A percentile compares a stretch with the other conserved stretches of the same genome.
These are phyloP conservation scores for Phorcus lineatus DNA, from an alignment of 2,888 invertebrate species.

Conservation along the genomic window DNA sequence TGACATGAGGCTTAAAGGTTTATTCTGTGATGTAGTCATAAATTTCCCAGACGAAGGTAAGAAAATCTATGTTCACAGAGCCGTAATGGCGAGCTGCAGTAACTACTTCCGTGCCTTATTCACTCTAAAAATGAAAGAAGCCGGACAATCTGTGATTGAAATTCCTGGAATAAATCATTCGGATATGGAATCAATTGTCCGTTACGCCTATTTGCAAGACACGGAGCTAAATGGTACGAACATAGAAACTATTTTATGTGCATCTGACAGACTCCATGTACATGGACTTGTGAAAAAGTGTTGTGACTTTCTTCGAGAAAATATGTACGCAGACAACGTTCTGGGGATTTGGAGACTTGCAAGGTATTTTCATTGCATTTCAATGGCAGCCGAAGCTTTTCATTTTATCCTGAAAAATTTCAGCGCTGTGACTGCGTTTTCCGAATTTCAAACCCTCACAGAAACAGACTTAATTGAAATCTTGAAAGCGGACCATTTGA, in stretches of 20 bases:
- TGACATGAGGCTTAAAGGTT: slow-evolving; percentile 79
- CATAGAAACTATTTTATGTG: slow-evolving; percentile 83
- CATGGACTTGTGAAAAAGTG: slow-evolving; percentile 88
- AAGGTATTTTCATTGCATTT: slow-evolving; percentile 83
- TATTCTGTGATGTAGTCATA: slow-evolving; percentile 82
- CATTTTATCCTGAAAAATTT: slow-evolving; percentile 81
- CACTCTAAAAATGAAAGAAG: slow-evolving; percentile 83
- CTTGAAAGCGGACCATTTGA: slow-evolving; percentile 82
- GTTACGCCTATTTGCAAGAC: slow-evolving; percentile 85
- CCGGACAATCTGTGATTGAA: slow-evolving; percentile 45
- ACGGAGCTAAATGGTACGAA: slow-evolving; percentile 82
- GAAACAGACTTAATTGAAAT: slow-evolving; percentile 46
- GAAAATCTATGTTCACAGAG: slow-evolving; percentile 86
- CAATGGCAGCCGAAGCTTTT: slow-evolving; percentile 84
- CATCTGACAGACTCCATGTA: slow-evolving; percentile 85
- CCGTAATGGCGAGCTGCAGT: slow-evolving; percentile 82
- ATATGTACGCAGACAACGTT: slow-evolving; percentile 86
- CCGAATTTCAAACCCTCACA: slow-evolving; percentile 77
- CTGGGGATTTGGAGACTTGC: slow-evolving; percentile 90
- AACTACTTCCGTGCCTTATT: slow-evolving; percentile 92
- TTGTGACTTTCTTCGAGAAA: slow-evolving; percentile 83
- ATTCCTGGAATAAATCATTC: slow-evolving; percentile 54
- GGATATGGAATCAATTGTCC: slow-evolving; percentile 53
- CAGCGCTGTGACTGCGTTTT: slow-evolving; percentile 52
- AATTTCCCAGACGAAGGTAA: slow-evolving; percentile 85